Evolutionary conservation across 2,113 vertebrate genomes (phyloP), one percentile per base, ranked within the genome.

Genomic region (Sebastes schlegelii): DNA sequence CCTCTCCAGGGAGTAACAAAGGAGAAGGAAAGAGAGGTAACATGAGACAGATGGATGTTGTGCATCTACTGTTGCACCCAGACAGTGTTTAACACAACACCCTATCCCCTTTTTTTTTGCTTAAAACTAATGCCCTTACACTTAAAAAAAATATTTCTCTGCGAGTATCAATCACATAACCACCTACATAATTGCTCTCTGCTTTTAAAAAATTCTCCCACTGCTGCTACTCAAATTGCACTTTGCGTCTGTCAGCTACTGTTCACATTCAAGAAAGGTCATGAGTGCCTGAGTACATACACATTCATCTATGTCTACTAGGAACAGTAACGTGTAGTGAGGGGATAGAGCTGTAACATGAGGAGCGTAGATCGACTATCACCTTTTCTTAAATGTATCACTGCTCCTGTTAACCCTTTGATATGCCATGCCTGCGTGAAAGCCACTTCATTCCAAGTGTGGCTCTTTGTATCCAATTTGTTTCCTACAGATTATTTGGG

Each of bases 1-100:
- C n/a, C 60, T 86, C 84, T 86, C 86, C 1, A 8, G 13, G 67
- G 81, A 85, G 63, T 80, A 89, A 93, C 91, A 93, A 92, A 89
- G 74, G 68, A 81, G 40, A 17, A 86, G 82, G 69, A 89, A 80
- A 86, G 86, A 69, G 69, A 62, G 52, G 93, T 82, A 93, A 93
- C 84, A 46, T 69, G 85, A 93, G 88, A 88, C n/a, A 74, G 68
- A 88, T 72, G 90, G 80, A 91, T 77, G 70, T 61, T 73, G 72
- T 61, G 69, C 6, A 17, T 78, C 83, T 74, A 75, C 14, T 82
- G 69, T 77, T 83, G 45, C 80, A 63, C 72, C 82, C 64, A 61
- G 23, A 72, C 54, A 21, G 40, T 48, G 54, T 51, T 74, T 55
- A 87, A 90, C 78, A 51, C 26, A 77, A 65, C 64, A 78, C 54